Evolutionary conservation across 2,113 vertebrate genomes (phyloP).

Genomic region (Felis chaus): DNA sequence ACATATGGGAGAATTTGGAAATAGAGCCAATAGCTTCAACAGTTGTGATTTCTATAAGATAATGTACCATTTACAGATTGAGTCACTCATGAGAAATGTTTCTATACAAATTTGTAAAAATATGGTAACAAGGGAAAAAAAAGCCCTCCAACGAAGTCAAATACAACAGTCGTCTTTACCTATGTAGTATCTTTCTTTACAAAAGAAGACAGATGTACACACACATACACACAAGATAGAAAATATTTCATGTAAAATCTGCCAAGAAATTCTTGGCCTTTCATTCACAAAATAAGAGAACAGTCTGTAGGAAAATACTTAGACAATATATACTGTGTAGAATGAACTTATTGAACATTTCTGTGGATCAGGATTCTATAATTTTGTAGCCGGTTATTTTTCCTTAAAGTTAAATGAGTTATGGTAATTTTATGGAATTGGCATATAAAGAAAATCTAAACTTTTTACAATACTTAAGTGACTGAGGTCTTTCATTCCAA

Average conservation of each 20-base stretch:
- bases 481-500: background rate
- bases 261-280: background rate
- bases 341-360: background rate
- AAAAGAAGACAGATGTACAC: background rate
- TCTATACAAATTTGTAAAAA: background rate
- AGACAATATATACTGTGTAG: background rate
- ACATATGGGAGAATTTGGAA: constrained; percentile 49
- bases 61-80: constrained; percentile 60
- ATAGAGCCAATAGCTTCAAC: constrained; percentile 24
- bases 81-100: constrained; percentile 36
- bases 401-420: background rate
- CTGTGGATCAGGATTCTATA: background rate
- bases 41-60: constrained; percentile 26
- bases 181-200: background rate
- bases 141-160: background rate
- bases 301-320: background rate
- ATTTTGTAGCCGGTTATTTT: background rate
- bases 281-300: background rate
- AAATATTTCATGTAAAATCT: background rate
- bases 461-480: background rate
- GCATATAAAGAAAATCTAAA: background rate
- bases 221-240: background rate
- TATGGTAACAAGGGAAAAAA: background rate
- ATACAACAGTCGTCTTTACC: background rate
- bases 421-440: background rate